These are phyloP conservation scores for Lophura nycthemera DNA, from an alignment of 2,113 vertebrate species.

Conservation along the genomic window DNA sequence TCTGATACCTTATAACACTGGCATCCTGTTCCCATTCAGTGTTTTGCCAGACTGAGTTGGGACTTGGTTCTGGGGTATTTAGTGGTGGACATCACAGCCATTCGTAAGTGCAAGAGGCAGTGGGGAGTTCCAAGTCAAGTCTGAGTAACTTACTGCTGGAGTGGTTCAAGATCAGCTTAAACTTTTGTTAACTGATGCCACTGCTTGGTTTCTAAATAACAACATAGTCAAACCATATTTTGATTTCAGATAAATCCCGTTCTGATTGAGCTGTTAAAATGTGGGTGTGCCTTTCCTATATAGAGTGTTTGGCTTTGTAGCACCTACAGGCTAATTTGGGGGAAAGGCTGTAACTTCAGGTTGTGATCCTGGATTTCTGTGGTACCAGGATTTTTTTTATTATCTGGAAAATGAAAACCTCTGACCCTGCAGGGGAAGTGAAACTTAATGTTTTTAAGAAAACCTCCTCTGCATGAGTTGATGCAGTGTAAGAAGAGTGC, in stretches of 20 bases:
- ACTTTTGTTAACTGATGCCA: background rate
- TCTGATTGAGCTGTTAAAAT: background rate
- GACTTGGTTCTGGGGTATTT: background rate
- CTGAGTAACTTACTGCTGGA: background rate
- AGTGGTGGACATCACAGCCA: background rate
- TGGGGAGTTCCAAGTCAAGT: background rate
- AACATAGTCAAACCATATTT: background rate
- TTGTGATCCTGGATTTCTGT: background rate
- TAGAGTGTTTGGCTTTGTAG: background rate
- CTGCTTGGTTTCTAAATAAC: background rate
- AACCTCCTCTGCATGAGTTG: background rate
- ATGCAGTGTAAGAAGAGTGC: background rate
- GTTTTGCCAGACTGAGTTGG: background rate
- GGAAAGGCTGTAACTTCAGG: background rate
- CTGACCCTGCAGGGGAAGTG: background rate
- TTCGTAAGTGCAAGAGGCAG: background rate
- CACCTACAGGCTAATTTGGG: background rate
- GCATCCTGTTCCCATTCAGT: background rate
- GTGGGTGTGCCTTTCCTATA: background rate
- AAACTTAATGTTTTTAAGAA: background rate
- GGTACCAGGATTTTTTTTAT: background rate
- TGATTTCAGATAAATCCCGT: background rate
- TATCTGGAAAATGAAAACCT: background rate
- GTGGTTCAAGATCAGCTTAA: background rate
- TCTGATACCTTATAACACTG: background rate